Base-by-base conservation (phyloP, 2,888 invertebrate genomes). In the Dicycla oo region DNA sequence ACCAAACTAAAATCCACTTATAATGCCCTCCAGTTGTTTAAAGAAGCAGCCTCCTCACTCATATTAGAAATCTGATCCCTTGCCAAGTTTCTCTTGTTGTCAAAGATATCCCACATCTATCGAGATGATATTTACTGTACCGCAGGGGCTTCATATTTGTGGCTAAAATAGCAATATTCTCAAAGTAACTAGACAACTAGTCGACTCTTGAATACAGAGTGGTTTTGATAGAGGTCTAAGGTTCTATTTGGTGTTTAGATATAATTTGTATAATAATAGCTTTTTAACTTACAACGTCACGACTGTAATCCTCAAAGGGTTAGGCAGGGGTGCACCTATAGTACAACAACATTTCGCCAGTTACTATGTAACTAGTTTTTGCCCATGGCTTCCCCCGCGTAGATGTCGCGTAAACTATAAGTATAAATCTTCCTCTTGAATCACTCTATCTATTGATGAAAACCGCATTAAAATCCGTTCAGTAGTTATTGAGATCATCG, bases 131-230 rank as follows among this genome's bases (percentile, higher is more conserved):
- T 87, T 87, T 86, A 86, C 86, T 78, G 82, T 86, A 88, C 88
- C 83, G 79, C n/a, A n/a, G 81, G 67, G 86, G 84, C 83, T 84
- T 86, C 83, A 82, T 90, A 89, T 91, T 91, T 91, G 92, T 87
- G 91, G 91, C 88, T 87, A 89, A 91, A 90, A 86, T 87, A 90
- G 90, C 91, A 93, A 93, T 93, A 93, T 94, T 92, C 92, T 84
- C 89, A 86, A 88, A 89, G 90, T 90, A 91, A 93, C 91, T 89
- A 91, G 91, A 92, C 89, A 93, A 91, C 91, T 91, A 89, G 90
- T 90, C 91, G 87, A 83, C 88, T 88, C 89, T 86, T 88, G 94
- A 93, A 94, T 94, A 94, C 93, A 90, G 89, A 94, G 88, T 88
- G 91, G 91, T 85, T 85, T 81, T 82, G 83, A 86, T 87, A 84